Percentiles rank a stretch among this genome's conserved stretches.
Evolutionary conservation across 1,140 invertebrate genomes (phyloP).

Genomic region (Solen grandis): DNA sequence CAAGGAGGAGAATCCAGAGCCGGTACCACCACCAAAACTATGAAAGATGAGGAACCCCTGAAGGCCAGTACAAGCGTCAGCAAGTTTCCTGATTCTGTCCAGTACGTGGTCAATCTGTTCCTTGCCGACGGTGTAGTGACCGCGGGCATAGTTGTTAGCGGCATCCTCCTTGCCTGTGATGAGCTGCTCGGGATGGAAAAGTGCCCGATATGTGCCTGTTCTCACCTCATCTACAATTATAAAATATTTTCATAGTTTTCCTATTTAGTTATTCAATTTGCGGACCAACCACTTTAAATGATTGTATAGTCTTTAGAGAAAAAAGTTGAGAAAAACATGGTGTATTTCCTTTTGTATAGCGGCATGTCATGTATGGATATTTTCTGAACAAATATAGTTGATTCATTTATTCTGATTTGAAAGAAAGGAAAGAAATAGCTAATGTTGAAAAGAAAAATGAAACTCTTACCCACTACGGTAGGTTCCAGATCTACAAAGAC

Average conservation of each 20-base stretch:
- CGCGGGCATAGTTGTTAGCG: constrained; percentile 84
- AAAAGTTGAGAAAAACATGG: no score
- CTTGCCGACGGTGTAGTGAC: constrained; percentile 81
- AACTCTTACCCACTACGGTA: constrained; percentile 80
- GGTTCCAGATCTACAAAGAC: constrained; percentile 81
- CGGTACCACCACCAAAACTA: no score
- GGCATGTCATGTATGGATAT: no score
- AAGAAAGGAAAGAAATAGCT: no score
- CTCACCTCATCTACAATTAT: constrained; percentile 49
- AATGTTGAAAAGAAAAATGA: no score
- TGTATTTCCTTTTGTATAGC: no score
- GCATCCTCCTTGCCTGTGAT: constrained; percentile 86
- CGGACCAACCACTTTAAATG: no score
- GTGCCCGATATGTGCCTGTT: constrained; percentile 65
- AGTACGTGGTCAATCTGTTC: constrained; percentile 81
- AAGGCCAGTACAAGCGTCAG: constrained; percentile 86
- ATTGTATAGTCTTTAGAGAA: no score
- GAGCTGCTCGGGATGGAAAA: constrained; percentile 93
- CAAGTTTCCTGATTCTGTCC: constrained; percentile 76
- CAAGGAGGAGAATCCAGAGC: constrained; percentile 92
- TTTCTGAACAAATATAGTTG: no score
- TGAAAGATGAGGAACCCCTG: constrained; percentile 95
- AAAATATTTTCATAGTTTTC: no score
- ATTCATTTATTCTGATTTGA: no score
- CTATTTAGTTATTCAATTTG: no score